phyloP scores from a whole-genome alignment of 92 coral and sea anemone genomes.

The Parazoanthus swiftii region DNA sequence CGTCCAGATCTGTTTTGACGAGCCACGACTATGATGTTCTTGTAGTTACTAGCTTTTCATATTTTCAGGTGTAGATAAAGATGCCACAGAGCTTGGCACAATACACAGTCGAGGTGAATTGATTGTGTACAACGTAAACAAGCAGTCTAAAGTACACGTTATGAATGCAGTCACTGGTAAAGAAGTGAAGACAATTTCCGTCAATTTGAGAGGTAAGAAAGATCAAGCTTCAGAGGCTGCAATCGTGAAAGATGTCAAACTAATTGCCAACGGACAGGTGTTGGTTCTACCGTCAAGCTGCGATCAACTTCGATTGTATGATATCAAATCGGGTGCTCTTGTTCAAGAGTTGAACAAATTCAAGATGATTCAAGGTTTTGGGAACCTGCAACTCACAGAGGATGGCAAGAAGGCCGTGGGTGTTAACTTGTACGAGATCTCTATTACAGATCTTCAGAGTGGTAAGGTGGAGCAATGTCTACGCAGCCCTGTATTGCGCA shows the following conservation, averaged over 20 bases:
- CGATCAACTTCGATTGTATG: constrained; percentile 76
- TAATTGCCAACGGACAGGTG: constrained; percentile 66
- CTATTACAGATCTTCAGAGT: constrained; percentile 71
- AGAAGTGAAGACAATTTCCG: constrained; percentile 63
- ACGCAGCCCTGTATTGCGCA: constrained; percentile 75
- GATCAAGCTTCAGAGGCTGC: constrained; percentile 34
- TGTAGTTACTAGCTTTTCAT: not conserved
- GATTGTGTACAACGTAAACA: constrained; percentile 69
- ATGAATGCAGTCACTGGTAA: constrained; percentile 72
- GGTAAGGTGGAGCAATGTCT: constrained; percentile 75
- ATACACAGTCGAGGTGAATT: constrained; percentile 69
- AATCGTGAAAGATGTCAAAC: constrained; percentile 65
- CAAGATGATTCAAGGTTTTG: constrained; percentile 75
- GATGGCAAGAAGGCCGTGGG: constrained; percentile 82
- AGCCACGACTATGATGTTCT: not conserved
- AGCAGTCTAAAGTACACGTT: constrained; percentile 68
- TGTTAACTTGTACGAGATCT: constrained; percentile 78
- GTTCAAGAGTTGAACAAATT: constrained; percentile 77
- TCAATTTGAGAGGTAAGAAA: constrained; percentile 56
- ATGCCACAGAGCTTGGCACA: constrained; percentile 69
- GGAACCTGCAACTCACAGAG: constrained; percentile 71
- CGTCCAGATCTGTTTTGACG: not conserved
- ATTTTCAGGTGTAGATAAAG: constrained; percentile 28
- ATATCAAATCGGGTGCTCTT: constrained; percentile 70
- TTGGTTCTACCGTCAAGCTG: constrained; percentile 72